Conservation (phyloP, 2,888 invertebrate species). For the Drepana falcataria region DNA sequence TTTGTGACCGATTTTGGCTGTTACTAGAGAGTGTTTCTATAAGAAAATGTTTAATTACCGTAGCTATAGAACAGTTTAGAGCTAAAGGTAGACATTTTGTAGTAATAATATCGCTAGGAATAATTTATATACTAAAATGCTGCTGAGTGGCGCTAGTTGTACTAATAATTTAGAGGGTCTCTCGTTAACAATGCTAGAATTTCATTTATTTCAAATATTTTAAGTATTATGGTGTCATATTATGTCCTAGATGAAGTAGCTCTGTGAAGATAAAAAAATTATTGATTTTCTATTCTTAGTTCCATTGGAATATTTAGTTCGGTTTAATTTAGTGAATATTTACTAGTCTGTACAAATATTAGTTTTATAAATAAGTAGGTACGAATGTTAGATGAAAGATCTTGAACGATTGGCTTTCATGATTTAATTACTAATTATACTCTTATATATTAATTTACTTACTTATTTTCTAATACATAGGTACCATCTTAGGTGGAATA, state of each 20-base stretch:
- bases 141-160: neutral
- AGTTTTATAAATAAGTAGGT: too few relatives aligned
- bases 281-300: neutral
- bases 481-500: too few relatives aligned
- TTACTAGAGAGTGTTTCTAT: constrained; percentile 34
- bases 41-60: constrained; percentile 26
- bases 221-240: neutral
- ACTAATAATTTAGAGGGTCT: neutral
- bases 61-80: constrained; percentile 50
- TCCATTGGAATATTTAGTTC: neutral
- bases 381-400: neutral
- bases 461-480: too few relatives aligned
- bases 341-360: neutral
- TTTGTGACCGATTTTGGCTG: constrained; percentile 34
- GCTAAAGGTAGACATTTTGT: constrained; percentile 35
- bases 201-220: neutral
- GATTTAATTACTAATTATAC: too few relatives aligned
- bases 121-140: constrained; percentile 20
- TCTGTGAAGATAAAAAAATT: neutral
- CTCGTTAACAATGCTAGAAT: neutral
- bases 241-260: neutral
- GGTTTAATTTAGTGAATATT: neutral
- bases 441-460: too few relatives aligned
- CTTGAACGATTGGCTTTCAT: neutral
- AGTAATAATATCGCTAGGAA: constrained; percentile 38